Evolutionary conservation across 2,113 vertebrate genomes (phyloP).

Genomic region (Pontoporia blainvillei): DNA sequence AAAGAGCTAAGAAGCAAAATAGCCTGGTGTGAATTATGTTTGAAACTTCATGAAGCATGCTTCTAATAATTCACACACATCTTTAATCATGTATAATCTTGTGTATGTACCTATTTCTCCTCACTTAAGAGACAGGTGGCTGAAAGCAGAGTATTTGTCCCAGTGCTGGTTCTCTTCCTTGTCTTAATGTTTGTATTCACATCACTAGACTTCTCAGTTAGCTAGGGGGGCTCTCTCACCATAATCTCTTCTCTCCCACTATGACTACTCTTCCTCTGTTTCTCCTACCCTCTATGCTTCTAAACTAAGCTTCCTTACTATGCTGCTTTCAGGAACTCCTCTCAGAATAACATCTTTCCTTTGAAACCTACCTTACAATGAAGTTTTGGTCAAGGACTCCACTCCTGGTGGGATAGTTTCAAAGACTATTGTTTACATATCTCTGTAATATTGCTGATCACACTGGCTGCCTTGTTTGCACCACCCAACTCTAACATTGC

Average conservation of each 20-base stretch:
- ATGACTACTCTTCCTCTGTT: background rate
- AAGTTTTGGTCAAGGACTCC: background rate
- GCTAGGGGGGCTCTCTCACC: background rate
- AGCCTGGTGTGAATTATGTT: background rate
- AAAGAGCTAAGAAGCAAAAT: background rate
- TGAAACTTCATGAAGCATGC: background rate
- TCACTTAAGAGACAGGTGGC: background rate
- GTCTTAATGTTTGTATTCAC: background rate
- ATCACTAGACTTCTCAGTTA: background rate
- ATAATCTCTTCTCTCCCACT: background rate
- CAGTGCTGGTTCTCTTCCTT: background rate
- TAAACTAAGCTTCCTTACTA: background rate
- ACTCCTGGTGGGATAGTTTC: background rate
- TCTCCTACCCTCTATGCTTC: background rate
- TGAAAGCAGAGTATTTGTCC: background rate
- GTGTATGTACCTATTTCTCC: background rate
- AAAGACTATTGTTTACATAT: accelerated
- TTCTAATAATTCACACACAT: background rate
- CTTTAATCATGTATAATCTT: background rate
- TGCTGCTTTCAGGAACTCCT: background rate
- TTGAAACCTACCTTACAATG: background rate
- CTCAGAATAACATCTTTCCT: background rate
- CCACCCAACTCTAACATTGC: background rate
- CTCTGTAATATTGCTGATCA: background rate
- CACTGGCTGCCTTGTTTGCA: background rate